Percentiles rank a stretch among this genome's conserved stretches.
Conservation (phyloP, 2,797 vertebrate genomes). For the Aplochiton taeniatus region DNA sequence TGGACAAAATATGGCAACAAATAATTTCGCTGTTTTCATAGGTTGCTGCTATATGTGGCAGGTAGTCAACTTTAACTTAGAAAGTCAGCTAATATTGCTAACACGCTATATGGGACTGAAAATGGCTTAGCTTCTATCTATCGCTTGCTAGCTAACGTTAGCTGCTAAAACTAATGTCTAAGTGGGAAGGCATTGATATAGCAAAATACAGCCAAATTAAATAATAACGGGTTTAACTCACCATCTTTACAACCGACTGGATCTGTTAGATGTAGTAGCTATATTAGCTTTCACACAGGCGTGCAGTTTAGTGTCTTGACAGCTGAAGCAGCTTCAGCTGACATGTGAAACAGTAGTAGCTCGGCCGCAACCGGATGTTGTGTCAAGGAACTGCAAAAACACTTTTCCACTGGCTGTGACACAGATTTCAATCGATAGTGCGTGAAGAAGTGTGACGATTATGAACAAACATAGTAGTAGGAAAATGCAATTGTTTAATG, state of each 20-base stretch:
- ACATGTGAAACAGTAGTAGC: constrained; percentile 47
- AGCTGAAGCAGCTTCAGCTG: constrained; percentile 42
- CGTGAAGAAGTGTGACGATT: no score
- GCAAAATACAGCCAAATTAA: not conserved
- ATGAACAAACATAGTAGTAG: no score
- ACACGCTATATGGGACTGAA: constrained; percentile 46
- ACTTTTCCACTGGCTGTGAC: not conserved
- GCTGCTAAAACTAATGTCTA: not conserved
- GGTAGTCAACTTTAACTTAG: constrained; percentile 37
- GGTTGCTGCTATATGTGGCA: no score
- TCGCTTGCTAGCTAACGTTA: constrained; percentile 44
- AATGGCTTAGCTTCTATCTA: constrained; percentile 66
- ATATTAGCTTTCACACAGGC: constrained; percentile 33
- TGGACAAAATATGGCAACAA: not conserved
- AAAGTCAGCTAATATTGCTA: constrained; percentile 31
- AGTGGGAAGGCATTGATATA: not conserved
- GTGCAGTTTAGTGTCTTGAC: constrained; percentile 35
- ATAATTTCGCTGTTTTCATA: not conserved
- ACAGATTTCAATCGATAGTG: no score
- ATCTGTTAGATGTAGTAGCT: not conserved
- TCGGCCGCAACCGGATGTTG: constrained; percentile 54
- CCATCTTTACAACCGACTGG: constrained; percentile 48
- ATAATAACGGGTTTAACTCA: constrained; percentile 20
- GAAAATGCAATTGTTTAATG: no score
- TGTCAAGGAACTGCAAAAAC: not conserved